Evolutionary conservation across 2,113 vertebrate genomes (phyloP), one percentile per base, ranked within the genome.

Genomic region (Zosterops pallidus): DNA sequence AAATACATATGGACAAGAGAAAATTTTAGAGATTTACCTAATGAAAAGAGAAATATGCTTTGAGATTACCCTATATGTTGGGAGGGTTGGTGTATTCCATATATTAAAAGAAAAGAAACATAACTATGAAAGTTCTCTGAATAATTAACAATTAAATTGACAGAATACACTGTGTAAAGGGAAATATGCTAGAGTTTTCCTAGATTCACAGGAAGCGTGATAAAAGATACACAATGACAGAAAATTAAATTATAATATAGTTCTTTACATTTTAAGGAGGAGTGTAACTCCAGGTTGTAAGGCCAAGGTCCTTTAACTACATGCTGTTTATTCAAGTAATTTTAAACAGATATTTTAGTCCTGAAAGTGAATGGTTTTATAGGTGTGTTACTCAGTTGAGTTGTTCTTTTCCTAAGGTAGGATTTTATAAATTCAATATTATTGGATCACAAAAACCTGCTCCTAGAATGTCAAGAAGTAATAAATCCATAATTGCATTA

Each of bases 401-500:
- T 67, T 68, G 19, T 56, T 90, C 12, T 93, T 91, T 89, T 90
- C 31, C 68, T 94, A 33, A 82, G 74, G 59, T 90, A 72, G 31
- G 24, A 84, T 92, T 95, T 94, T 92, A 52, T 44, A 95, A 95
- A 88, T 94, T 86, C 84, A 96, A 86, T 94, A 91, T 79, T 86
- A 92, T 80, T 92, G 72, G 72, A 86, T 94, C 80, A 87, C 94
- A 92, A 94, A 94, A 81, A 16, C 4, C 18, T 77, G 33, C 23
- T 80, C 69, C 41, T 86, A 83, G 71, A 94, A 94, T 59, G 70
- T 20, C 41, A 86, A 90, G 82, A 85, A 83, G 79, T 88, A 94
- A 94, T 97, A 97, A 93, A 94, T 91, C 50, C 56, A 9, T 96
- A 96, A 94, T 94, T 96, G 46, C 69, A 68, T 87, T 94, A 94